phyloP scores from a whole-genome alignment of 2,888 invertebrate genomes.

The Lamellibrachia columna region DNA sequence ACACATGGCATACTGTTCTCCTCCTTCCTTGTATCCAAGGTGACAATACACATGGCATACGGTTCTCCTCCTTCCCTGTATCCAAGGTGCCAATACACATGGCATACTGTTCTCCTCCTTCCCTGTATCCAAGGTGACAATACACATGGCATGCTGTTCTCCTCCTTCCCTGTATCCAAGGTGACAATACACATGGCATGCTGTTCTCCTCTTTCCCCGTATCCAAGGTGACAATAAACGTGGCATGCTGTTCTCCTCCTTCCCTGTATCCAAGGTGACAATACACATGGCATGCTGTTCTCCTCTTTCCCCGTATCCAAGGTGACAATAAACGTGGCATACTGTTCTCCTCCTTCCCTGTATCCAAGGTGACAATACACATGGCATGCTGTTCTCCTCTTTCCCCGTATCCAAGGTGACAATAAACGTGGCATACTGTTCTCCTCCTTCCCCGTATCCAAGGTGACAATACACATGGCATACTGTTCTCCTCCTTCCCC shows the following conservation, averaged over 20 bases:
- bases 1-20: too few species aligned
- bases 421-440: not conserved
- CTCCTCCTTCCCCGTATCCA: not conserved
- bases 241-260: not conserved
- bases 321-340: too few species aligned
- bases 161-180: not conserved
- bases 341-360: not conserved
- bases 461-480: too few species aligned
- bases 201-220: too few species aligned
- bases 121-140: not conserved
- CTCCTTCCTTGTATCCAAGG: too few species aligned
- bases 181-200: too few species aligned
- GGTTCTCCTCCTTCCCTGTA: not conserved
- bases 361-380: not conserved
- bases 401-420: not conserved
- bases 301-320: too few species aligned
- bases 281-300: not conserved
- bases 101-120: too few species aligned
- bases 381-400: too few species aligned
- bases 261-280: not conserved
- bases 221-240: too few species aligned
- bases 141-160: not conserved
- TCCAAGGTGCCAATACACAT: not conserved
- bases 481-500: too few species aligned
- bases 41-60: too few species aligned